phyloP scores from a whole-genome alignment of 2,888 invertebrate species.

The Lingula anatina region DNA sequence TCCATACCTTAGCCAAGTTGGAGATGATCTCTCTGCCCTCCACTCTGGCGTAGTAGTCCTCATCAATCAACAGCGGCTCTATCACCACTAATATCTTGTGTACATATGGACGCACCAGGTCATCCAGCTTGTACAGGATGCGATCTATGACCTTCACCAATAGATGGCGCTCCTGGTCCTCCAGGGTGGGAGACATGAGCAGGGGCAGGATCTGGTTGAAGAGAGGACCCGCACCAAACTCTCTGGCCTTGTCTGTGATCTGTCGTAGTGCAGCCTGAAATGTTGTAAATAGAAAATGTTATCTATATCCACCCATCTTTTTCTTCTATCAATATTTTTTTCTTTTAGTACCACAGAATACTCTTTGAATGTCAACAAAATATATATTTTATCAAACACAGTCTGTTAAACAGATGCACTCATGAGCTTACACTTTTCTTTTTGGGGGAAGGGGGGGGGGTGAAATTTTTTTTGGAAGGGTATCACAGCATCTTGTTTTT shows the following conservation, averaged over 20 bases:
- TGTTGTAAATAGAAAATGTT: background rate
- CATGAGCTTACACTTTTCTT: no score
- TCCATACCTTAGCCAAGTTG: slow-evolving; percentile 88
- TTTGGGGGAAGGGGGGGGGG: no score
- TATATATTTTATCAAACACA: no score
- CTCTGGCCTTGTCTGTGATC: slow-evolving; percentile 97
- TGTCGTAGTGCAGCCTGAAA: slow-evolving; percentile 76
- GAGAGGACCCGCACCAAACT: slow-evolving; percentile 96
- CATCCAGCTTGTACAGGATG: slow-evolving; percentile 95
- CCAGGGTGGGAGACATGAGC: slow-evolving; percentile 98
- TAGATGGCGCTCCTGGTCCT: slow-evolving; percentile 98
- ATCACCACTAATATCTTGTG: slow-evolving; percentile 99
- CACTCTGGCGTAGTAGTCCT: slow-evolving; percentile 99
- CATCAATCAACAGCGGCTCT: slow-evolving; percentile 96
- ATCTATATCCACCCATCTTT: no score
- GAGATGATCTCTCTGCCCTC: slow-evolving; percentile 99
- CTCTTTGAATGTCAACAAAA: no score
- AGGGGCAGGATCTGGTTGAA: slow-evolving; percentile 98
- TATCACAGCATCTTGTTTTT: no score
- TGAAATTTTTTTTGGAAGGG: no score
- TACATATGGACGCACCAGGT: slow-evolving; percentile 96
- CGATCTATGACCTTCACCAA: slow-evolving; percentile 98
- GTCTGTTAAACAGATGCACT: no score
- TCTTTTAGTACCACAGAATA: no score
- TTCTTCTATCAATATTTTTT: no score